Base-by-base conservation (phyloP, 2,797 vertebrate genomes). In the Epinephelus coioides region DNA sequence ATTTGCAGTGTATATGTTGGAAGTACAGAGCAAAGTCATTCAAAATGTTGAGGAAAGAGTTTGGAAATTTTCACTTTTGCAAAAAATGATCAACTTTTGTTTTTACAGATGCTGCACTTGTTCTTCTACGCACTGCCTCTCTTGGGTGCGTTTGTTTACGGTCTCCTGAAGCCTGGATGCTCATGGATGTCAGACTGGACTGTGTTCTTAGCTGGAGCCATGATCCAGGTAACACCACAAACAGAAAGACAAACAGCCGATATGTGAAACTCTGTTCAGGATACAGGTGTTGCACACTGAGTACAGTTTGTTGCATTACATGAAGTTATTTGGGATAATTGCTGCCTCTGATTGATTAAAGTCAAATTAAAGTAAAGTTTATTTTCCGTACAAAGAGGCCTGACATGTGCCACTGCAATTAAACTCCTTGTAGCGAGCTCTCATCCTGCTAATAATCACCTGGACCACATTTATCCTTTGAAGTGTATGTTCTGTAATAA, bases 141-240 rank as follows among this genome's bases (percentile, higher is more conserved):
- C 87, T 81, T 96, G 55, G 92, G 94, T 43, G 88, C 96, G 10
- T 96, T 95, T 69, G 57, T 91, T 71, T 97, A 96, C 0, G 97
- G 95, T 4, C 96, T 99, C 87, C 84, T 96, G 12, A 88, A 88
- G 64, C 97, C 97, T 0, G 97, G 97, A 3, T 97, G 97, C 88
- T 92, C 94, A 5, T 98, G 97, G 97, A 95, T 99, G 95, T 93
- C 95, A 0, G 97, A 98, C 88, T 96, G 96, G 96, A 95, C 96
- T 8, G 23, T 97, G 65, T 94, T 97, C 84, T 93, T 95, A 1
- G 96, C 97, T 0, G 97, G 98, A 9, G 97, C 96, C 38, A 56
- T 98, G 3, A 95, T 95, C 14, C 97, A 99, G 96, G 97, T 98
- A 91, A 91, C 10, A 46, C 49, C 44, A 3, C 6, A 12, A 30